Percentiles rank a stretch among this genome's conserved stretches.
Evolutionary conservation across 2,888 invertebrate genomes (phyloP).

Genomic region (Lordiphosa andalusiaca): DNA sequence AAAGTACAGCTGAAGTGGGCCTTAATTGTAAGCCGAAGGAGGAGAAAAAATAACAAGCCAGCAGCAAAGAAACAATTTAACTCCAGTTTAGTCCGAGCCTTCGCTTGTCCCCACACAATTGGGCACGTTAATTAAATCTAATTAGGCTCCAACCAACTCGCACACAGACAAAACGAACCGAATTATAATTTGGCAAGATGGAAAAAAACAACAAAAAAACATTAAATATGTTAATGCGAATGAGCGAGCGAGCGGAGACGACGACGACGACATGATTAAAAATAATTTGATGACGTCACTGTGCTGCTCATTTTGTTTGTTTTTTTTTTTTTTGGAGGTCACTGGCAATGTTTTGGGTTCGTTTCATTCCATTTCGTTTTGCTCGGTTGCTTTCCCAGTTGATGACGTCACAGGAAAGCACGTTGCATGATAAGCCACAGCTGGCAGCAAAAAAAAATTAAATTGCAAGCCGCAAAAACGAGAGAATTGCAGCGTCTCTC

Average conservation of each 20-base stretch:
- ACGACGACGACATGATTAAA: conserved; percentile 39
- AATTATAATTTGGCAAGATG: too few species aligned
- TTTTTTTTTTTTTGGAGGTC: too few species aligned
- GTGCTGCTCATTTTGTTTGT: too few species aligned
- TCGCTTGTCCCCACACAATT: conserved; percentile 21
- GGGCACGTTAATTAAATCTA: conserved; percentile 56
- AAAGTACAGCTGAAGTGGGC: too few species aligned
- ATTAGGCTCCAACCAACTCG: conserved; percentile 44
- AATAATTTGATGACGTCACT: conserved; percentile 53
- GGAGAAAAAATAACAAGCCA: too few species aligned
- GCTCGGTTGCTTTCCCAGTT: conserved; percentile 13
- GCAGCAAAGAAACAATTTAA: conserved; percentile 31
- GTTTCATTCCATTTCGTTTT: conserved; percentile 1
- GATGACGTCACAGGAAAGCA: conserved; percentile 43
- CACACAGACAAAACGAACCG: conserved; percentile 22
- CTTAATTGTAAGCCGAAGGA: too few species aligned
- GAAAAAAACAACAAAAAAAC: too few species aligned
- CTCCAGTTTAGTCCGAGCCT: conserved; percentile 47
- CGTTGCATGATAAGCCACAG: conserved; percentile 37
- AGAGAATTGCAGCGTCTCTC: too few species aligned
- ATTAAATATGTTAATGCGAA: too few species aligned
- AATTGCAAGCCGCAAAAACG: too few species aligned
- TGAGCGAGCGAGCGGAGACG: neutral
- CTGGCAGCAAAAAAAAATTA: conserved; percentile 24
- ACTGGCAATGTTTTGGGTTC: conserved; percentile 7